A percentile compares a stretch with the other conserved stretches of the same genome.
Conservation (phyloP, 2,888 invertebrate species). For the Leptopilina myrica region DNA sequence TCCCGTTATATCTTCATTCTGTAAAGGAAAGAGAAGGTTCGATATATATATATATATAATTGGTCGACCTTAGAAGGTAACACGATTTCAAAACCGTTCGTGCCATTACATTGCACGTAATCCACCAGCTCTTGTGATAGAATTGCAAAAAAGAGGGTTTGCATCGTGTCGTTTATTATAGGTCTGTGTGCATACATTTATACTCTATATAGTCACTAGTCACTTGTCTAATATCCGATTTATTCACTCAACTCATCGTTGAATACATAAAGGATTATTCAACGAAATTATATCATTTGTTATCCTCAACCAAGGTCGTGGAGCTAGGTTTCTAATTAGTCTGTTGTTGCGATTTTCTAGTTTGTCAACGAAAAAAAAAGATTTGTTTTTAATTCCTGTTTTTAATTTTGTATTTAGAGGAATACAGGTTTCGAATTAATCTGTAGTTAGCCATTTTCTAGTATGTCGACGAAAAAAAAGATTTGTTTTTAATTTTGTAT, state of each 20-base stretch:
- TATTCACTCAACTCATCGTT: constrained; percentile 8
- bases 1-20: constrained; percentile 70
- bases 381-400: background rate
- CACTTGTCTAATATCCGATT: constrained; percentile 34
- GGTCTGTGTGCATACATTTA: background rate
- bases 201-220: background rate
- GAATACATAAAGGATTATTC: constrained; percentile 3
- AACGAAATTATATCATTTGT: constrained; percentile 17
- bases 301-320: constrained; percentile 6
- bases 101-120: constrained; percentile 35
- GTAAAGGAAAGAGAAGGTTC: constrained; percentile 61
- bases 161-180: constrained; percentile 27
- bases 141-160: background rate
- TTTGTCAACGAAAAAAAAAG: background rate
- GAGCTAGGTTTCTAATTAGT: background rate
- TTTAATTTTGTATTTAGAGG: no score
- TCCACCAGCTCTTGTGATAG: constrained; percentile 34
- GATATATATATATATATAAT: constrained; percentile 50
- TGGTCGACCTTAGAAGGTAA: constrained; percentile 57
- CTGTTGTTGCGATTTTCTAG: background rate
- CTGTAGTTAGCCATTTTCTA: no score
- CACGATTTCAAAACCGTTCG: constrained; percentile 39
- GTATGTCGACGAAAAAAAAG: no score
- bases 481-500: no score
- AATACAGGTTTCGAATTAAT: no score